Evolutionary conservation across 2,888 invertebrate genomes (phyloP), one percentile per base, ranked within the genome.

Genomic region (Cosmia trapezina): DNA sequence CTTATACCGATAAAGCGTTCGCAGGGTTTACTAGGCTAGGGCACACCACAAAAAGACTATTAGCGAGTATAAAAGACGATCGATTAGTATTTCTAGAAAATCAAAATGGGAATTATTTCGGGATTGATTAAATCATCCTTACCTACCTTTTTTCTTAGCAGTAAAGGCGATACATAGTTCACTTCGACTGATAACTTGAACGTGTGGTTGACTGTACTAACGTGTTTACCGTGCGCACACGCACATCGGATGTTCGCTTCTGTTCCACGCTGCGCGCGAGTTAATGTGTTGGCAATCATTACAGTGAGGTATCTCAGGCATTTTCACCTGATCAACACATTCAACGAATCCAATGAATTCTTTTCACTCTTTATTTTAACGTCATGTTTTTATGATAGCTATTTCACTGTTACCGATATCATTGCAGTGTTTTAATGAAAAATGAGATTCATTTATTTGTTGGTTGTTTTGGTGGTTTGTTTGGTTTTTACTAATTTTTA

Each of bases 261-360:
- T 80, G 74, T 77, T 68, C 69, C 80, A 78, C 70, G 60, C 69
- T 41, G 66, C 74, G 73, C 76, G 56, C 80, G 63, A 77, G 66
- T 81, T 78, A 81, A 83, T 78, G 45, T 60, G 73, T 83, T 66
- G 81, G 80, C 83, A 74, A 77, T 83, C 80, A 83, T 74, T 82
- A 82, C 73, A 47, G 56, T 45, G 59, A 64, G 73, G 82, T 80
- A 83, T 87, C 81, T 78, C 79, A 84, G 70, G 67, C 68, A 85
- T 88, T 87, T 89, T 88, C 87, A 87, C 83, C 80, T 76, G 65
- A 83, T 85, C 84, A 80, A 79, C 84, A 80, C 76, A 76, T 84
- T 60, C 70, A 66, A 43, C 22, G 57, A 43, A 78, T 84, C 78
- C 57, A 60, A 76, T 57, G 56, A 75, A 85, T 81, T 70, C 51